Evolutionary conservation across 2,113 vertebrate species (phyloP), one percentile per base, ranked within the genome.

Genomic region (Lasiurus borealis): DNA sequence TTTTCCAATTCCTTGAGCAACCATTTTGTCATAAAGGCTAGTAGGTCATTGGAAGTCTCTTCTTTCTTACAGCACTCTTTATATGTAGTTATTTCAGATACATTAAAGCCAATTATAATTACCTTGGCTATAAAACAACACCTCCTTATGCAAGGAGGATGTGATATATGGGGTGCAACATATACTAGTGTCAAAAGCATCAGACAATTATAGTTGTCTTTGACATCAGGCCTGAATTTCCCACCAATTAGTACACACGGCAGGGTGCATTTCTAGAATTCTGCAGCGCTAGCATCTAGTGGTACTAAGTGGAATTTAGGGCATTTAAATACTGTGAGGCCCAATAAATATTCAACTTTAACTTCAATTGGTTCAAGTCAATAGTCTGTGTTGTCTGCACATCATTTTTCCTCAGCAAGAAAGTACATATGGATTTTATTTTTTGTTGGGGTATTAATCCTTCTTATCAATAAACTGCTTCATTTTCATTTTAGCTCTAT

Each of bases 151-250:
- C 93, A 96, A 94, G 86, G 76, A 88, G 92, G 93, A 96, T 95
- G 97, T 93, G 97, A 97, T 98, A 94, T 75, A 97, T 50, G 3
- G 97, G 97, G 97, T 97, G 97, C 97, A 97, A 97, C 98, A 97
- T 4, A 14, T 96, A 97, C 95, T 97, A 97, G 98, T 98, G 98
- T 98, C 98, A 98, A 98, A 98, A 98, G 98, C 90, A 98, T 98
- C 97, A 98, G 98, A 98, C 98, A 98, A 98, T 98, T 98, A 98
- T 93, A 98, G 97, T 98, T 98, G 97, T 98, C 98, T 98, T 98
- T 98, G 98, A 98, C 98, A 98, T 96, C 95, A 95, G 97, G 97
- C 97, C 96, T 88, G 77, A 96, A 96, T 98, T 98, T 98, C 98
- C 98, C 98, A 98, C 98, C 98, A 98, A 98, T 98, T 98, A 98